These are phyloP conservation scores for Saturnia japonica DNA, from an alignment of 2,888 invertebrate species.

Conservation along the genomic window DNA sequence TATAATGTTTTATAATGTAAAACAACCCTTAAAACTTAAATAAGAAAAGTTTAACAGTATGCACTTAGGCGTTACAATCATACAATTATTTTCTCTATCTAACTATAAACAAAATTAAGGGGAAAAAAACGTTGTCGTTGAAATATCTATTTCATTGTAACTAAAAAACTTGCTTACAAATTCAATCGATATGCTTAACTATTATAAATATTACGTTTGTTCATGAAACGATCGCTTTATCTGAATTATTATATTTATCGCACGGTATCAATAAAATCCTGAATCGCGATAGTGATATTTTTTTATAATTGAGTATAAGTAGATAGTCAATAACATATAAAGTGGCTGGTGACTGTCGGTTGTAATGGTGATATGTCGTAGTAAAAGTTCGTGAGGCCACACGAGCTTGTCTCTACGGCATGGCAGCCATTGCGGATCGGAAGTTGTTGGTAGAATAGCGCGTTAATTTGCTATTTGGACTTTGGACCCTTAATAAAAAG, in stretches of 20 bases:
- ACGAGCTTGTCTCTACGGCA: neutral
- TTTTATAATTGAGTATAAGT: neutral
- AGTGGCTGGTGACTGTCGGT: neutral
- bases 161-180: neutral
- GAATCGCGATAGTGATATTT: slow-evolving; percentile 30
- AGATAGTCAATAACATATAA: neutral
- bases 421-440: neutral
- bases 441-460: neutral
- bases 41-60: too few species aligned
- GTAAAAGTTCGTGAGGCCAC: neutral
- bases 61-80: too few species aligned
- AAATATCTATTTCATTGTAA: neutral
- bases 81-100: too few species aligned
- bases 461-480: slow-evolving; percentile 3
- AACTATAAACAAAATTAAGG: too few species aligned
- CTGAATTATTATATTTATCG: neutral
- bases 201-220: neutral
- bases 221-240: too few species aligned
- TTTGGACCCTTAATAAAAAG: slow-evolving; percentile 7
- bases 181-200: neutral
- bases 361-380: neutral
- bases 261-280: slow-evolving; percentile 16
- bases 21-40: too few species aligned
- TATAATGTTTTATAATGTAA: too few species aligned
- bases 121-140: too few species aligned